Evolutionary conservation across 30 jellyfish, hydroid and myxozoan species (phyloP).

Genomic region (Cassiopea xamachana): DNA sequence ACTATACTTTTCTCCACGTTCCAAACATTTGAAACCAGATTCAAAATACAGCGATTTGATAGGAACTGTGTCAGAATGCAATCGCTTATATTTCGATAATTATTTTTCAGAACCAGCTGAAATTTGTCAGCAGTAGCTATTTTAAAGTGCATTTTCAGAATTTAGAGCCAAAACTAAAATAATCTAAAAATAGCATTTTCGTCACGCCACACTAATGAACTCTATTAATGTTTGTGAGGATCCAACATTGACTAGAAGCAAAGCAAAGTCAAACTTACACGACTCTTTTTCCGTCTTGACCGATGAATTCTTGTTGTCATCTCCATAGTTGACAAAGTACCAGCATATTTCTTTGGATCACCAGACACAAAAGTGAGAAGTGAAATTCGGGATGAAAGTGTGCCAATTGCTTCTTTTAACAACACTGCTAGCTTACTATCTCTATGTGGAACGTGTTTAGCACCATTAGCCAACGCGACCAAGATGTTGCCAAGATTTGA

Average conservation of each 20-base stretch:
- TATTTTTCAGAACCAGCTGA: too few species aligned
- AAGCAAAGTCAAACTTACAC: constrained; percentile 55
- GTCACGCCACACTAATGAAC: too few species aligned
- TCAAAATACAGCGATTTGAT: too few species aligned
- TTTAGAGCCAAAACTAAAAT: too few species aligned
- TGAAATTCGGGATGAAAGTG: constrained; percentile 89
- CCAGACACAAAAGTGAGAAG: constrained; percentile 83
- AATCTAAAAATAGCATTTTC: too few species aligned
- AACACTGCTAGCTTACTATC: constrained; percentile 87
- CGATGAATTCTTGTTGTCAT: constrained; percentile 90
- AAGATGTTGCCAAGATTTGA: constrained; percentile 91
- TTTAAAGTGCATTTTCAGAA: too few species aligned
- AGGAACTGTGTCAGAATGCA: too few species aligned
- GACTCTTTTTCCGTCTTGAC: constrained; percentile 84
- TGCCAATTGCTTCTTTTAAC: constrained; percentile 93
- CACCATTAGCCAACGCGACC: constrained; percentile 93
- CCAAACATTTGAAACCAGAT: too few species aligned
- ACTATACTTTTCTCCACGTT: too few species aligned
- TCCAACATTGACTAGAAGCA: background rate
- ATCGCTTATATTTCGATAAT: too few species aligned
- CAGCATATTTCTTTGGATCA: constrained; percentile 85
- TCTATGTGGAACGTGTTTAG: constrained; percentile 94
- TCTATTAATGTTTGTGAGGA: too few species aligned
- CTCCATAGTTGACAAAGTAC: constrained; percentile 87
- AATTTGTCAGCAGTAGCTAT: too few species aligned